Percentiles rank a stretch among this genome's conserved stretches.
phyloP scores from a whole-genome alignment of 2,113 vertebrate species.

The Lycocorax pyrrhopterus region DNA sequence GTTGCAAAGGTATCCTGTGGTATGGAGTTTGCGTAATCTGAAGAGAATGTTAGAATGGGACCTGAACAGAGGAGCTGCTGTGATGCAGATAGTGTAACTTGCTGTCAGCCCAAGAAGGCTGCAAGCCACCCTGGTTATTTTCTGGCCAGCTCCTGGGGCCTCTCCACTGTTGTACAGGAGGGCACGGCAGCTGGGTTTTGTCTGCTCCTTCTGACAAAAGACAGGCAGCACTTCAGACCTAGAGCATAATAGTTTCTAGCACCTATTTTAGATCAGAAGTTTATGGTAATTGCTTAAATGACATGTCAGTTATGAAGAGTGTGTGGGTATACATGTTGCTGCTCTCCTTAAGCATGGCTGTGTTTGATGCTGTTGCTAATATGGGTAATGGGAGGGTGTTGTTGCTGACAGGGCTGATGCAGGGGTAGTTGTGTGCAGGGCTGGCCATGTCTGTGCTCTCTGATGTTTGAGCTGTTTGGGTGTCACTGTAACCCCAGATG shows the following conservation, averaged over 20 bases:
- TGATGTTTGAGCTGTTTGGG: not conserved
- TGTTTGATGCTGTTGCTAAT: not conserved
- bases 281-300: not conserved
- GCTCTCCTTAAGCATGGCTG: not conserved
- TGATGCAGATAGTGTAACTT: not conserved
- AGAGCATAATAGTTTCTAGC: not conserved
- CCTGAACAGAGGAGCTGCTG: not conserved
- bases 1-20: not conserved
- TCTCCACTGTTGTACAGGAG: not conserved
- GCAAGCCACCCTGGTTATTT: not conserved
- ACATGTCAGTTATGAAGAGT: not conserved
- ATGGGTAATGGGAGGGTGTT: not conserved
- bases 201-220: not conserved
- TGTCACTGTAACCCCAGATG: not conserved
- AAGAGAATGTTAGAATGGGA: not conserved
- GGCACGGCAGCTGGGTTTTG: not conserved
- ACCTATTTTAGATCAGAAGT: not conserved
- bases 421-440: not conserved
- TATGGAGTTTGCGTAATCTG: not conserved
- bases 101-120: not conserved
- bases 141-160: not conserved
- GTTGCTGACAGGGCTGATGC: not conserved
- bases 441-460: rapidly evolving
- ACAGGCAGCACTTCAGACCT: not conserved
- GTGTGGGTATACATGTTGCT: rapidly evolving